Evolutionary conservation across 2,888 invertebrate genomes (phyloP).

Genomic region (Apodemia mormo): DNA sequence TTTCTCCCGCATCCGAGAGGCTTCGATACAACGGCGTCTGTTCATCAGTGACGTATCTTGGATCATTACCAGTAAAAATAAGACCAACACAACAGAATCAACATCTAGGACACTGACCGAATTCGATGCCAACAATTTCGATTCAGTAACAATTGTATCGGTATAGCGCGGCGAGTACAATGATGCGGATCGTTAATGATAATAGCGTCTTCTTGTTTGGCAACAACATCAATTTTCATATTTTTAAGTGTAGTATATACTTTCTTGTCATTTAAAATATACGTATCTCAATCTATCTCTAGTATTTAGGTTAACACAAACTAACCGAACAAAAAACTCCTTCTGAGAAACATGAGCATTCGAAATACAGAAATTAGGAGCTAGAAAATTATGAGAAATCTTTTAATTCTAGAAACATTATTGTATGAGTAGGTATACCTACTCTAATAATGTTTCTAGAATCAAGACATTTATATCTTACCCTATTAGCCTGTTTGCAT

Average conservation of each 20-base stretch:
- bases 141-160: slow-evolving; percentile 38
- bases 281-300: background rate
- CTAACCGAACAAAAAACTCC: background rate
- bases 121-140: slow-evolving; percentile 68
- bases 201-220: slow-evolving; percentile 7
- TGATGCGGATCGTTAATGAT: slow-evolving; percentile 11
- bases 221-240: slow-evolving; percentile 4
- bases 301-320: background rate
- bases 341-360: background rate
- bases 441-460: too few species aligned
- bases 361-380: too few species aligned
- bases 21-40: slow-evolving; percentile 47
- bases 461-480: too few species aligned
- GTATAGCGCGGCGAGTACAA: slow-evolving; percentile 11
- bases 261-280: background rate
- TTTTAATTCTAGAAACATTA: too few species aligned
- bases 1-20: slow-evolving; percentile 61
- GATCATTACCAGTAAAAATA: slow-evolving; percentile 77
- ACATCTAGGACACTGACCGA: slow-evolving; percentile 74
- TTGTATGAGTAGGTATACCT: too few species aligned
- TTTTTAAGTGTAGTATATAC: background rate
- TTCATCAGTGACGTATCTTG: slow-evolving; percentile 68
- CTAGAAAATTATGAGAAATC: too few species aligned
- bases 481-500: too few species aligned
- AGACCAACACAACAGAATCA: slow-evolving; percentile 66